Evolutionary conservation across 2,797 vertebrate genomes (phyloP), one percentile per base, ranked within the genome.

Genomic region (Balearica regulorum): DNA sequence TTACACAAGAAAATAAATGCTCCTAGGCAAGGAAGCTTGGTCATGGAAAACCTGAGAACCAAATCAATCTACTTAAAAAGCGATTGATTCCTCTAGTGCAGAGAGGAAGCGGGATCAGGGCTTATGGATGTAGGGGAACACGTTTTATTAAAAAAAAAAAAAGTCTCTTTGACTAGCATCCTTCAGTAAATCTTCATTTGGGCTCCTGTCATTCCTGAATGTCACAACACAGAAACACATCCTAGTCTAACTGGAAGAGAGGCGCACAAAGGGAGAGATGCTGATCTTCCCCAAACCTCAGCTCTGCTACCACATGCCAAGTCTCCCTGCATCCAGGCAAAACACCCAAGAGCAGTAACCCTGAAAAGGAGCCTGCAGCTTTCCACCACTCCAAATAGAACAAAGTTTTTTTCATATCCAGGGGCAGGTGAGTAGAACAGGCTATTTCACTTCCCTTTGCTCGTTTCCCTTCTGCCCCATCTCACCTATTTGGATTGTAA

Each of bases 11-110:
- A 89, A 91, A 87, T 57, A 92, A 95, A 55, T 1, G 3, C 58
- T 92, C 19, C 57, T 33, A 25, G 48, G 57, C 53, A 81, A 84
- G 72, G 35, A 80, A 89, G 53, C 85, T 94, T 35, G 69, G 76
- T 90, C 72, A 46, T 77, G 79, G 82, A 94, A 91, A 94, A 80
- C 57, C 65, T 44, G 65, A 96, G 91, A 72, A 72, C 69, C 84
- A 79, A 78, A 96, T 96, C 76, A 91, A 91, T 92, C 58, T 55
- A 2, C 48, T 94, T 91, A 72, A 86, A 57, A 75, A 65, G 48
- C 44, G 91, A 86, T 93, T 65, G 89, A 94, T 90, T 91, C 75
- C 61, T 61, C 21, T 41, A 58, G 41, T 2, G 2, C 35, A 16
- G 79, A 60, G 76, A 83, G 92, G 79, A 95, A 94, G 91, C 80